Evolutionary conservation across 2,888 invertebrate genomes (phyloP), one percentile per base, ranked within the genome.

Genomic region (Acanthosepion pharaonis): DNA sequence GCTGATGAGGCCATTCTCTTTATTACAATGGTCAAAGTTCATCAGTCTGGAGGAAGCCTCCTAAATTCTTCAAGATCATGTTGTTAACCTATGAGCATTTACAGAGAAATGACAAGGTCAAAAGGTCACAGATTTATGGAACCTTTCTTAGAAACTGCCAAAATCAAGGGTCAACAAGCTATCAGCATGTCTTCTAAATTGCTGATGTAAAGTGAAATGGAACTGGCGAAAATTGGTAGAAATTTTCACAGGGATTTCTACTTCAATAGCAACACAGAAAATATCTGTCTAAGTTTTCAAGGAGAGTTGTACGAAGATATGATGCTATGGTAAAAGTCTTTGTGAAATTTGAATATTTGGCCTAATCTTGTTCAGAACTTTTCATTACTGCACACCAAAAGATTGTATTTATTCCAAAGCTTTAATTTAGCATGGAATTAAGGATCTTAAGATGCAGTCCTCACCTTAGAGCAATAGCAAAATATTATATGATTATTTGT

Each of bases 1-100:
- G 78, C 78, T 78, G 78, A n/a, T 78, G 78, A 78, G 78, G 78
- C 78, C n/a, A 78, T 78, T 78, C 33, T 78, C 78, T n/a, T 33
- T 78, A 78, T 78, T 78, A 78, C 15, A 9, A n/a, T 5, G 78
- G 78, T 33, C n/a, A 78, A 78, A 78, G 78, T 78, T 78, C 5
- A 33, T 33, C 18, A n/a, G 11, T 78, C 78, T 78, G n/a, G 42
- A 78, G 78, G 78, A 78, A 78, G n/a, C 15, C 78, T 33, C 15
- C 33, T 2, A n/a, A 78, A 78, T 78, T 78, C n/a, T 33, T 78
- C 78, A 1, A 78, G 78, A n/a, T 78, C 78, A 78, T 78, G 78
- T n/a, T 78, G 78, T 78, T 78, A 78, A 78, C 78, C 78, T 78
- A 78, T 78, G n/a, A 78, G 78, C 78, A n/a, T 78, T 78, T 78